A percentile compares a stretch with the other conserved stretches of the same genome.
phyloP scores from a whole-genome alignment of 1,140 invertebrate genomes.

The Scaptomyza montana region DNA sequence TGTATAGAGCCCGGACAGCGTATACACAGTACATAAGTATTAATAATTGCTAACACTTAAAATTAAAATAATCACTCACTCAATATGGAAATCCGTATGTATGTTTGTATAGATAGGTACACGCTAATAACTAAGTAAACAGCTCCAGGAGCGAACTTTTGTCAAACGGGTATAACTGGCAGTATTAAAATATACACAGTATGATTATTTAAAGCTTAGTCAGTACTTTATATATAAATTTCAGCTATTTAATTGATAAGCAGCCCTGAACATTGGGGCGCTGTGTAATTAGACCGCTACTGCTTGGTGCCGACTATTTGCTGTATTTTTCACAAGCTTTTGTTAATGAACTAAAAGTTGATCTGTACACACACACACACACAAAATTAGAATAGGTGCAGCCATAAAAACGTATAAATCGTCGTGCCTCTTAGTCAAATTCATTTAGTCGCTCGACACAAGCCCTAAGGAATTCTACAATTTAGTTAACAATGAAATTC shows the following conservation, averaged over 20 bases:
- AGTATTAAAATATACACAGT: neutral
- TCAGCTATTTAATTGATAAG: too few species aligned
- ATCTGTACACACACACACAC: conserved; percentile 15
- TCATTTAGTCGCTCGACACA: conserved; percentile 41
- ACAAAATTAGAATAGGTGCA: neutral
- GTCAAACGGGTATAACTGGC: neutral
- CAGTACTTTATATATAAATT: too few species aligned
- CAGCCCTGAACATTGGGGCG: too few species aligned
- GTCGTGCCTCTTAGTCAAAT: conserved; percentile 1
- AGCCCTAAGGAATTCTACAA: conserved; percentile 9
- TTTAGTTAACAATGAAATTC: conserved; percentile 54
- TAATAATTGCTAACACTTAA: conserved; percentile 8
- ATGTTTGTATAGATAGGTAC: neutral
- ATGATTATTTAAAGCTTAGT: too few species aligned
- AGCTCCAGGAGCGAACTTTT: conserved; percentile 7
- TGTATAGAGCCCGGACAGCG: conserved; percentile 9
- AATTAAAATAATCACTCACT: neutral
- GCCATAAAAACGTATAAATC: conserved; percentile 44
- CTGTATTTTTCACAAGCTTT: conserved; percentile 48
- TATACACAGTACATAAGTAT: conserved; percentile 38
- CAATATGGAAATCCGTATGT: neutral
- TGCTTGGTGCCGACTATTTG: conserved; percentile 20
- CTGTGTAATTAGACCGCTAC: neutral
- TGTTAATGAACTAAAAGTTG: conserved; percentile 63
- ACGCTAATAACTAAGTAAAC: neutral